A percentile compares a stretch with the other conserved stretches of the same genome.
Conservation (phyloP, 1,140 invertebrate genomes). For the Drosophila subpulchrella region DNA sequence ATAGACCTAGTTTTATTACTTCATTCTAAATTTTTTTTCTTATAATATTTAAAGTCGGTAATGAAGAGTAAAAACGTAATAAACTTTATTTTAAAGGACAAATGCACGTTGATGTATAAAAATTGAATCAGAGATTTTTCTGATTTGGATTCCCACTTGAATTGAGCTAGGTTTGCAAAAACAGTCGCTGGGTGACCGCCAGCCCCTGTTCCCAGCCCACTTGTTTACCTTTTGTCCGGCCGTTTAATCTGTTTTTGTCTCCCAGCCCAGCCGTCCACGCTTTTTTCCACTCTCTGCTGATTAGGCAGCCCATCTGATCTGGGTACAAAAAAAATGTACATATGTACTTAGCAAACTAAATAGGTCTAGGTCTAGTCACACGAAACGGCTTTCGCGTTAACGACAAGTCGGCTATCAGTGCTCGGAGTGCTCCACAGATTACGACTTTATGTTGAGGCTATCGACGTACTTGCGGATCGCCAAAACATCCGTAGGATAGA, state of each 20-base stretch:
- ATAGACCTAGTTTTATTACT: too few species aligned
- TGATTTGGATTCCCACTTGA: conserved; percentile 4
- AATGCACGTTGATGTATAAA: conserved; percentile 13
- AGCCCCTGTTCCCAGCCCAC: background rate
- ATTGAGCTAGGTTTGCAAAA: conserved; percentile 31
- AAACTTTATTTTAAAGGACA: background rate
- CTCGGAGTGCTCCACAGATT: conserved; percentile 23
- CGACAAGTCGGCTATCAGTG: conserved; percentile 29
- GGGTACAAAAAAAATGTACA: conserved; percentile 16
- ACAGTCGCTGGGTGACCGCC: conserved; percentile 16
- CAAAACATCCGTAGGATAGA: conserved; percentile 88
- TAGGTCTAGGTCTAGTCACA: conserved; percentile 53
- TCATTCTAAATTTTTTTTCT: too few species aligned
- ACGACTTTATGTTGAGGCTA: conserved; percentile 40
- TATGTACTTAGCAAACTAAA: conserved; percentile 48
- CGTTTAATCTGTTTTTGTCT: conserved; percentile 11
- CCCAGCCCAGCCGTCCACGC: conserved; percentile 19
- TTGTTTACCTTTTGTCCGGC: conserved; percentile 17
- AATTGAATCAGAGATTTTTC: conserved; percentile 10
- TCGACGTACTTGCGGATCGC: conserved; percentile 85
- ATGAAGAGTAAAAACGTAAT: background rate
- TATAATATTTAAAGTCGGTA: background rate
- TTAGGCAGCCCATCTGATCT: conserved; percentile 38
- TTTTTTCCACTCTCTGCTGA: conserved; percentile 22
- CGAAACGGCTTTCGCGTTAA: conserved; percentile 29